Conservation (phyloP, 2,888 invertebrate species). For the Apodemia hepburni region DNA sequence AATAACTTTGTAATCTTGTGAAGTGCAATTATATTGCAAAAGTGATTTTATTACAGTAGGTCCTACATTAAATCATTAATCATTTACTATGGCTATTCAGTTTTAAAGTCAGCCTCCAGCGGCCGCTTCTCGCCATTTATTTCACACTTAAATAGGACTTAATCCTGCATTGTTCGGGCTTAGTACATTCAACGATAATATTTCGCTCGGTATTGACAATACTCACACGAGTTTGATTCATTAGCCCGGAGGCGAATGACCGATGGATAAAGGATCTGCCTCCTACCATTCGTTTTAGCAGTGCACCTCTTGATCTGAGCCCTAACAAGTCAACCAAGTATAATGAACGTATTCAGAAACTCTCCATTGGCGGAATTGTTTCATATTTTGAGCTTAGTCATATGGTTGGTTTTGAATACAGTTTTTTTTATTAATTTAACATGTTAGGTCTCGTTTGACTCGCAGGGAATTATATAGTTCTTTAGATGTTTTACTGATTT, state of each 20-base stretch:
- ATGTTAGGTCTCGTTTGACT: neutral
- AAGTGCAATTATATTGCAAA: neutral
- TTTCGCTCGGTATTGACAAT: conserved; percentile 71
- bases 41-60: conserved; percentile 4
- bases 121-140: conserved; percentile 50
- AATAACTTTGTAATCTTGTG: neutral
- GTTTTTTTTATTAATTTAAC: neutral
- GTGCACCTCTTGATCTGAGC: conserved; percentile 65
- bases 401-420: neutral
- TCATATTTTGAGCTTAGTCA: conserved; percentile 13
- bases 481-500: too few relatives aligned
- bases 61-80: conserved; percentile 9
- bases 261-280: conserved; percentile 66
- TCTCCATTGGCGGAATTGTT: conserved; percentile 14
- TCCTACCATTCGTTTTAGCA: conserved; percentile 63
- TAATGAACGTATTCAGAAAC: conserved; percentile 68
- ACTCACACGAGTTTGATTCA: conserved; percentile 70
- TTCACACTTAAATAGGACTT: conserved; percentile 69
- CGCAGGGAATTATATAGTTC: too few relatives aligned
- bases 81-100: conserved; percentile 7
- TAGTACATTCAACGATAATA: conserved; percentile 58
- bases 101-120: conserved; percentile 28
- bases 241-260: conserved; percentile 71
- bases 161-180: conserved; percentile 61
- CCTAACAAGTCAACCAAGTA: conserved; percentile 61